Evolutionary conservation across 2,888 invertebrate species (phyloP), one percentile per base, ranked within the genome.

Genomic region (Hermodice carunculata): DNA sequence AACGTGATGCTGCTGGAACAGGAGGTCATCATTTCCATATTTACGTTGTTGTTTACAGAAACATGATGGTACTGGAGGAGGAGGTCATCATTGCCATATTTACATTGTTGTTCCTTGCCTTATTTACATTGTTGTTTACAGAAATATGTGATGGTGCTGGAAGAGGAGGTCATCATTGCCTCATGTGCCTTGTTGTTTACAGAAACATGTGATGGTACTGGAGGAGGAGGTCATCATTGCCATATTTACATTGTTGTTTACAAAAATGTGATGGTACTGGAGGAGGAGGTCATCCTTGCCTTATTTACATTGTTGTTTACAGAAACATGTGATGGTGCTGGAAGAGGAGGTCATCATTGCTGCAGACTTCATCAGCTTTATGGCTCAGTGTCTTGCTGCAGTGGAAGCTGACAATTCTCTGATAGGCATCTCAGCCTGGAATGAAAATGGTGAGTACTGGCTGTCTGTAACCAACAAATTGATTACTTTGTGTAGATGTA

Each of bases 141-240:
- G 86, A 80, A 84, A 40, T 83, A 86, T 67, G 77, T 87, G 40
- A 87, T 88, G 24, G 80, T 88, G 1, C 78, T 89, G 32, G 88
- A 88, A 72, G 88, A 88, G 73, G 88, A 88, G 56, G 76, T 88
- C 29, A 77, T 88, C 24, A 75, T 88, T 46, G 81, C 87, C n/a
- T n/a, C n/a, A n/a, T n/a, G n/a, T n/a, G n/a, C n/a, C n/a, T n/a
- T n/a, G n/a, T n/a, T n/a, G n/a, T n/a, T n/a, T n/a, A n/a, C 79
- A 88, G 86, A 80, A 84, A 40, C 83, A 86, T 67, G 77, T 87
- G 40, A 87, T 88, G 24, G 80, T 88, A 1, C 78, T 89, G 32
- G 88, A 88, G 73, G 88, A 88, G 73, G 88, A 88, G 56, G 76
- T 88, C 29, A 77, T 88, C 24, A 75, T 88, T 46, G 81, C 87